These are phyloP conservation scores for Chelmon rostratus DNA, from an alignment of 2,797 vertebrate genomes.

Conservation along the genomic window DNA sequence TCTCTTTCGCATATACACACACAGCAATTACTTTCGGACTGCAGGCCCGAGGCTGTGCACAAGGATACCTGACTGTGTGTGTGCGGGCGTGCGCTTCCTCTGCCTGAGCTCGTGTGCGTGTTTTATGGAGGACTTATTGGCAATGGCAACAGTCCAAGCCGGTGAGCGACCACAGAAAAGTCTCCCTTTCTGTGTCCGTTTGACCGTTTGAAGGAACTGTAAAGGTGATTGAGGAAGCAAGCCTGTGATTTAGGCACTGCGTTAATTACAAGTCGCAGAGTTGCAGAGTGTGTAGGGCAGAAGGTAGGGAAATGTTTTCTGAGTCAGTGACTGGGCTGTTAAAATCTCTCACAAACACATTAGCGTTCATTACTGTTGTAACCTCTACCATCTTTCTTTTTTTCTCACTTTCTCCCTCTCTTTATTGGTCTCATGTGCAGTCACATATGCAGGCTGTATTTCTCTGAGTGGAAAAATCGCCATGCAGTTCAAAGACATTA, in stretches of 20 bases:
- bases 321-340: constrained; percentile 69
- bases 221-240: constrained; percentile 75
- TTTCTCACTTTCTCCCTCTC: constrained; percentile 16
- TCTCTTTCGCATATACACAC: constrained; percentile 6
- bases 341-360: constrained; percentile 76
- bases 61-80: constrained; percentile 29
- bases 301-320: constrained; percentile 69
- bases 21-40: constrained; percentile 57
- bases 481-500: constrained; percentile 39
- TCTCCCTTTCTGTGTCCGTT: constrained; percentile 51
- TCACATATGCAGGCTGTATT: constrained; percentile 52
- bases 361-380: constrained; percentile 75
- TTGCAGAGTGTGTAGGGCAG: constrained; percentile 64
- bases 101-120: constrained; percentile 32
- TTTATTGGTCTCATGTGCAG: constrained; percentile 68
- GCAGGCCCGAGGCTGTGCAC: constrained; percentile 37
- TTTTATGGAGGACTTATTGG: constrained; percentile 55
- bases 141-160: constrained; percentile 53
- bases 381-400: constrained; percentile 59
- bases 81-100: constrained; percentile 6
- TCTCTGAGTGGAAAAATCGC: constrained; percentile 55
- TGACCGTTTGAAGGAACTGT: constrained; percentile 66
- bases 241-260: constrained; percentile 67
- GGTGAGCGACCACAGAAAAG: constrained; percentile 38
- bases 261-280: constrained; percentile 73